Conservation (phyloP, 2,797 vertebrate genomes). For the Amniataba percoides region DNA sequence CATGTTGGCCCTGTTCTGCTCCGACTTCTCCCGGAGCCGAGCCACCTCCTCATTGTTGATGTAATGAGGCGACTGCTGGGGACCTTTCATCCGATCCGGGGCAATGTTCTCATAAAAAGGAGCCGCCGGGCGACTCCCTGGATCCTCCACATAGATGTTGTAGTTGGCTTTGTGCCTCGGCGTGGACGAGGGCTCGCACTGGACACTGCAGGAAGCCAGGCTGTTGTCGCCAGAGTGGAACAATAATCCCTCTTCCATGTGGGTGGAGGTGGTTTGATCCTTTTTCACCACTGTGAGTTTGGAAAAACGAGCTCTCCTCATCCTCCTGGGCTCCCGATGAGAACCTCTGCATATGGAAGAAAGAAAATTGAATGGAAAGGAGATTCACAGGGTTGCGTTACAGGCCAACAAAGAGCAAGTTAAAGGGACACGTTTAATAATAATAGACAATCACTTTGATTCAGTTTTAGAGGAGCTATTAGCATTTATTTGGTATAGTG, state of each 20-base stretch:
- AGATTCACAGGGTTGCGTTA: background rate
- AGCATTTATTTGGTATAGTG: background rate
- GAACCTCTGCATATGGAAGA: conserved; percentile 81
- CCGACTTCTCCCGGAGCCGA: conserved; percentile 83
- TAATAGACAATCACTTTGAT: too few species aligned
- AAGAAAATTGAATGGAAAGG: background rate
- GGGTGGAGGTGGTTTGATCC: conserved; percentile 96
- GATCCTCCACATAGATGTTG: conserved; percentile 94
- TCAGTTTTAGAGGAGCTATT: background rate
- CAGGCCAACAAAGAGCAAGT: background rate
- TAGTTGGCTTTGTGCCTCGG: conserved; percentile 90
- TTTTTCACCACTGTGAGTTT: conserved; percentile 91
- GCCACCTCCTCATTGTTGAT: conserved; percentile 83
- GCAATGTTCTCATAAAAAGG: conserved; percentile 85
- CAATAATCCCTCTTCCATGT: conserved; percentile 88
- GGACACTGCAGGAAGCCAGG: conserved; percentile 81
- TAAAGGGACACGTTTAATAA: background rate
- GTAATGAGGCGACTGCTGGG: conserved; percentile 80
- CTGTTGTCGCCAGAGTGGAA: conserved; percentile 87
- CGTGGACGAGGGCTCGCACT: conserved; percentile 81
- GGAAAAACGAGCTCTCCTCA: conserved; percentile 85
- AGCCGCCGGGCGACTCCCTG: conserved; percentile 78
- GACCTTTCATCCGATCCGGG: conserved; percentile 75
- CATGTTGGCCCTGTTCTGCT: conserved; percentile 84
- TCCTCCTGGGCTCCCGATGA: conserved; percentile 73